Base-by-base conservation (phyloP, 1,140 invertebrate species). In the Drosophila tristis region DNA sequence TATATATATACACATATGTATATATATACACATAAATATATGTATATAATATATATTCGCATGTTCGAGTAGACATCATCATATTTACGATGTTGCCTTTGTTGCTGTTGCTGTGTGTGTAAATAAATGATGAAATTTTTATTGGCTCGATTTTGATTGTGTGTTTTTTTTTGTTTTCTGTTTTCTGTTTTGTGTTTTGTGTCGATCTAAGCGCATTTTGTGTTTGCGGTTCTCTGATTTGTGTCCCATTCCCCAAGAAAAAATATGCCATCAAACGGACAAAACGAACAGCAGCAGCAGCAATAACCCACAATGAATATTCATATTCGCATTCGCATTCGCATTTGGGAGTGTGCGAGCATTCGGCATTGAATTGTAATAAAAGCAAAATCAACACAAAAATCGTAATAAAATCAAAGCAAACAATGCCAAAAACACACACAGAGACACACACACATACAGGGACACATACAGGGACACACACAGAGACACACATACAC, bases 321-420 rank as follows among this genome's bases (percentile, higher is more conserved):
- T 71, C 67, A 71, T 71, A 71, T 71, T 71, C 51, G 57, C 57
- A 70, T 58, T 70, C 53, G 45, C 45, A 70, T 57, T 70, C n/a
- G 5, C 29, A 53, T 42, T 39, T 8, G 45, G 64, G 9, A 13
- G 35, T 13, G 35, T 13, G 2, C 4, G 44, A 23, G 66, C 42
- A 48, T 57, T 42, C 58, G 31, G 64, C 78, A 85, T 87, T 81
- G 78, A 80, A 81, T 87, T 87, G 74, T 75, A 86, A 86, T 87
- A 86, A 86, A 86, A 87, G 82, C 82, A 86, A 86, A 86, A 86
- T 86, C 82, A 86, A 86, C 81, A 86, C 82, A 86, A 87, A 86
- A 86, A 86, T 81, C 74, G 78, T 86, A 86, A 86, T 86, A 87
- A 86, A 86, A 86, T 86, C 81, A 86, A 86, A 86, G 78, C 82